Conservation (phyloP, 2,888 invertebrate genomes). For the Psococerastis gibbosa region DNA sequence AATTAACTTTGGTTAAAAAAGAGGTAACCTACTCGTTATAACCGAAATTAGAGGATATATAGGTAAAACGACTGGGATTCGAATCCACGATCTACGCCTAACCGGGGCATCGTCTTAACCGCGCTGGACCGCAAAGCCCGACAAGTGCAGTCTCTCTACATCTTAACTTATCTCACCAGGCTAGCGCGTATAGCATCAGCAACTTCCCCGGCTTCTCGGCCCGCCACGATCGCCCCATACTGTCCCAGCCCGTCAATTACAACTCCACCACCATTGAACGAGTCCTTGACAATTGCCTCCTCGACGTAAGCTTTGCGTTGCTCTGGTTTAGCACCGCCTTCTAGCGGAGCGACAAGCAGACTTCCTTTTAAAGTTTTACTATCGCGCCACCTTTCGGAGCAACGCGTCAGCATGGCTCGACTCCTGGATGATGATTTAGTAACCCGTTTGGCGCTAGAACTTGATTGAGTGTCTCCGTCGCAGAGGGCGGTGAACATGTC, state of each 20-base stretch:
- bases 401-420: constrained; percentile 42
- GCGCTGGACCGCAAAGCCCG: too few relatives aligned
- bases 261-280: constrained; percentile 39
- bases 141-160: too few relatives aligned
- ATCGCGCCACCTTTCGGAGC: constrained; percentile 41
- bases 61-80: too few relatives aligned
- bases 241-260: constrained; percentile 66
- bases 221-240: constrained; percentile 41
- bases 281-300: constrained; percentile 32
- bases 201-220: constrained; percentile 32
- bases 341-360: constrained; percentile 44
- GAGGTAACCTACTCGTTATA: too few relatives aligned
- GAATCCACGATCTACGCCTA: too few relatives aligned
- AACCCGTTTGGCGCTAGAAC: constrained; percentile 48
- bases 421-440: constrained; percentile 53
- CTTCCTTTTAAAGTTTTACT: constrained; percentile 28
- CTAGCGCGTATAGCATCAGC: constrained; percentile 40
- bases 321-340: constrained; percentile 50
- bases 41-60: too few relatives aligned
- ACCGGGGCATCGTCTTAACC: too few relatives aligned
- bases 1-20: too few relatives aligned
- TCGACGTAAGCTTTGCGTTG: constrained; percentile 44
- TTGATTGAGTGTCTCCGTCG: constrained; percentile 51
- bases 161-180: too few relatives aligned
- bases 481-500: constrained; percentile 64